Percentiles rank a stretch among this genome's conserved stretches.
These are phyloP conservation scores for Passer domesticus DNA, from an alignment of 2,113 vertebrate genomes.

Conservation along the genomic window DNA sequence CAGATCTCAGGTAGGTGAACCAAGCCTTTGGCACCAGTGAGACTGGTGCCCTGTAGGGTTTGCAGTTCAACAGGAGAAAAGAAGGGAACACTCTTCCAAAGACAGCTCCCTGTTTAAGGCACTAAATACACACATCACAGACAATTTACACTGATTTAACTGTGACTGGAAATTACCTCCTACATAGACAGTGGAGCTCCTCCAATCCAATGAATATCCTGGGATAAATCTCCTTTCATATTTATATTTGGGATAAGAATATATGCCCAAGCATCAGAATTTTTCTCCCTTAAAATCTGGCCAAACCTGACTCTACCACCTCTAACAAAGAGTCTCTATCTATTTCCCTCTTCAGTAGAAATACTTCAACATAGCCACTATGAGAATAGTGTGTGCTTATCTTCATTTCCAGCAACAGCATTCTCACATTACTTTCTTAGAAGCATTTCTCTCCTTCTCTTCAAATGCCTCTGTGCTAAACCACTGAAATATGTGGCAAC, in stretches of 20 bases:
- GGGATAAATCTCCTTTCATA: neutral
- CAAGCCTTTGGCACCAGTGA: neutral
- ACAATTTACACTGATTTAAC: neutral
- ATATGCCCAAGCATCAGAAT: neutral
- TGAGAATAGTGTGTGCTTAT: neutral
- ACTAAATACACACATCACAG: neutral
- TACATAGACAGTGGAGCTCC: neutral
- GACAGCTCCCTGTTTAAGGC: neutral
- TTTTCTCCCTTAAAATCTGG: neutral
- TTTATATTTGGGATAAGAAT: neutral
- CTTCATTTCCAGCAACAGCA: neutral
- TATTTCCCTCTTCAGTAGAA: neutral
- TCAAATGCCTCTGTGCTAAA: neutral
- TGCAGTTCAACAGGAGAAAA: neutral
- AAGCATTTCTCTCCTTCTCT: conserved; percentile 9
- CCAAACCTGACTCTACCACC: neutral
- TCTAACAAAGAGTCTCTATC: neutral
- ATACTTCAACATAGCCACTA: neutral
- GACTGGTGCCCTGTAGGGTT: neutral
- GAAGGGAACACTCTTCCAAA: neutral
- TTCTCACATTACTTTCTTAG: conserved; percentile 21
- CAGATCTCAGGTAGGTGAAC: neutral
- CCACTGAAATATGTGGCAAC: conserved; percentile 37
- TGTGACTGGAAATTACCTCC: neutral
- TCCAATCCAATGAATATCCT: neutral